Base-by-base conservation (phyloP, 2,888 invertebrate species). In the Alloplasta piceator region DNA sequence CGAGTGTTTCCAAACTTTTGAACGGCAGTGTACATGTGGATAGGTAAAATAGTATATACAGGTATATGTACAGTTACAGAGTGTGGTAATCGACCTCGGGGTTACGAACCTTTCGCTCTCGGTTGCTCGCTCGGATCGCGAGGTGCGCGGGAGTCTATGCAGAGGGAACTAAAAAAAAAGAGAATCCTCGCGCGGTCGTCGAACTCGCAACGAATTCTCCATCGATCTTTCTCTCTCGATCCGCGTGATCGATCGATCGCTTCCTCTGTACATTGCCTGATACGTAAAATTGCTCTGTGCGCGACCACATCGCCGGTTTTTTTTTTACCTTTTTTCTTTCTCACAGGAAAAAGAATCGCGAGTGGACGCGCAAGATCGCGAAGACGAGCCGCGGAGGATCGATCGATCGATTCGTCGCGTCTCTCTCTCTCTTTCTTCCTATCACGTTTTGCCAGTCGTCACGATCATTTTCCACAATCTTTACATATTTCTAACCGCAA, bases 181-280 rank as follows among this genome's bases (percentile, higher is more conserved):
- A 26, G 26, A 26, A 26, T 26, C 3, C 26, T 58, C 78, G 73
- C n/a, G 74, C 80, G 85, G 82, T 85, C 81, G 78, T 78, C 81
- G 85, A 86, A 85, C 86, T 83, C 78, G 80, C 14, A 71, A 66
- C 75, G 55, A 72, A 76, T 71, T 67, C 71, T 75, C 76, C 76
- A 66, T 74, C 80, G 75, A 76, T 76, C 78, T 76, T 72, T 83
- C 64, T 76, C 77, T 67, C 79, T 83, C 83, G 78, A 84, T 84
- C 56, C 74, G 55, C 55, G 67, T 52, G 52, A 66, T 71, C 70
- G 61, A 61, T 78, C 75, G 85, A 83, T 84, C 82, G 77, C 55
- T 80, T 75, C 55, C 36, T 58, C 64, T 43, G 61, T 41, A 61
- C 39, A 41, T 63, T 5, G 52, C n/a, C 43, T 43, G 0, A 63